Conservation (phyloP, 2,888 invertebrate species). For the Barypeithes pellucidus region DNA sequence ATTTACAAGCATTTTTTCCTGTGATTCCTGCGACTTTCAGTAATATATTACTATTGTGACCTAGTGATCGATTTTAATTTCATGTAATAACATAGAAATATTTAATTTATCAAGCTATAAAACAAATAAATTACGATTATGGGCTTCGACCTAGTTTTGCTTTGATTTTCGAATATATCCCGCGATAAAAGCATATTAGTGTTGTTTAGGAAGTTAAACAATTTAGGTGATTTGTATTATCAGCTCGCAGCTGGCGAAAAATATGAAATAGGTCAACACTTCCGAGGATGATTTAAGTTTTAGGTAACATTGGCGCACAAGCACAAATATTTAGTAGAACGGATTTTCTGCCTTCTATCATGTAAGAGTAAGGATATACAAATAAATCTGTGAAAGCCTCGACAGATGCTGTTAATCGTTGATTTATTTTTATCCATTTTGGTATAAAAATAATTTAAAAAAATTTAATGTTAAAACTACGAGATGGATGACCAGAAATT, state of each 20-base stretch:
- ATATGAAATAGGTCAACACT: constrained; percentile 8
- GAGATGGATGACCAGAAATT: too few species aligned
- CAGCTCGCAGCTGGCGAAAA: constrained; percentile 9
- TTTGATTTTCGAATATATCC: constrained; percentile 4
- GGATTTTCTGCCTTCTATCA: background rate
- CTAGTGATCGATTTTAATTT: background rate
- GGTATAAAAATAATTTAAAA: too few species aligned
- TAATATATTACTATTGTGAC: background rate
- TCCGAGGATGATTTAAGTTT: constrained; percentile 11
- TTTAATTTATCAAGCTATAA: background rate
- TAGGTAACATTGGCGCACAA: background rate
- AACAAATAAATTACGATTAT: constrained; percentile 4
- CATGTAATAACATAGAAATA: constrained; percentile 2
- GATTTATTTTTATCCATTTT: too few species aligned
- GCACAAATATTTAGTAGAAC: constrained; percentile 6
- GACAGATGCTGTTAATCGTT: too few species aligned
- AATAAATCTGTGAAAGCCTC: too few species aligned
- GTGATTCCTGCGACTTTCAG: too few species aligned
- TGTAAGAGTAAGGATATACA: too few species aligned
- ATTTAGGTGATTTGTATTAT: constrained; percentile 20
- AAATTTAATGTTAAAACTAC: too few species aligned
- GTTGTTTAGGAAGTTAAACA: constrained; percentile 10
- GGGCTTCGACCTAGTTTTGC: background rate
- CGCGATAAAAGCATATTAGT: constrained; percentile 8
- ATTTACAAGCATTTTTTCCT: too few species aligned